A percentile compares a stretch with the other conserved stretches of the same genome.
Evolutionary conservation across 2,888 invertebrate genomes (phyloP).

Genomic region (Ephialtes manifestator): DNA sequence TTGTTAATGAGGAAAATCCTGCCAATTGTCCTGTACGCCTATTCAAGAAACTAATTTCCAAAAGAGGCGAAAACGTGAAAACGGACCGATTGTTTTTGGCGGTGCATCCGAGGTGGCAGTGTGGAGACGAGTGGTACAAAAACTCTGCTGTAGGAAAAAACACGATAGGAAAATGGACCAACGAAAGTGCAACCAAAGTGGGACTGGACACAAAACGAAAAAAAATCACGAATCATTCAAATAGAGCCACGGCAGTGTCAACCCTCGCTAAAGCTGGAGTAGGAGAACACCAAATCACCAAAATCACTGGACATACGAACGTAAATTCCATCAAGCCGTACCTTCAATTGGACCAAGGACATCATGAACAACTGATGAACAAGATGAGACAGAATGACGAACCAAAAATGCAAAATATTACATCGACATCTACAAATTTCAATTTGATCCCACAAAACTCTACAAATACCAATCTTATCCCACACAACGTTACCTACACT

Average conservation of each 20-base stretch:
- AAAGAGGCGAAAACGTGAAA: conserved; percentile 57
- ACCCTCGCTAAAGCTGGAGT: conserved; percentile 51
- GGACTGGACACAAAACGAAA: conserved; percentile 48
- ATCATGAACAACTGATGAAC: conserved; percentile 30
- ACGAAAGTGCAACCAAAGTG: conserved; percentile 30
- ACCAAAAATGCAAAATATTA: neutral
- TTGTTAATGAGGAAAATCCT: conserved; percentile 52
- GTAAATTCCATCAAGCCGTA: conserved; percentile 36
- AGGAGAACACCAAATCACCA: conserved; percentile 53
- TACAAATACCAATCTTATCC: conserved; percentile 38
- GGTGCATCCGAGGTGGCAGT: conserved; percentile 61
- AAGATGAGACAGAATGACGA: conserved; percentile 18
- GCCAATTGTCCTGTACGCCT: conserved; percentile 61
- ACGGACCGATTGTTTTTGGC: conserved; percentile 67
- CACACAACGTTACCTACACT: neutral
- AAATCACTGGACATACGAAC: conserved; percentile 53
- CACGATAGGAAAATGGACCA: conserved; percentile 48
- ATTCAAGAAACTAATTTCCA: conserved; percentile 15
- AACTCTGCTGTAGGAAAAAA: conserved; percentile 42
- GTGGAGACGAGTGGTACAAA: conserved; percentile 56
- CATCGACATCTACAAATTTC: neutral
- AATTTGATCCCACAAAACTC: conserved; percentile 69
- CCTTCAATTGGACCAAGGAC: conserved; percentile 22
- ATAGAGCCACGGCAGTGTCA: conserved; percentile 51
- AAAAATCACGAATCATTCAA: conserved; percentile 59